Base-by-base conservation (phyloP, 1,140 invertebrate genomes). In the Diachasma alloeum region DNA sequence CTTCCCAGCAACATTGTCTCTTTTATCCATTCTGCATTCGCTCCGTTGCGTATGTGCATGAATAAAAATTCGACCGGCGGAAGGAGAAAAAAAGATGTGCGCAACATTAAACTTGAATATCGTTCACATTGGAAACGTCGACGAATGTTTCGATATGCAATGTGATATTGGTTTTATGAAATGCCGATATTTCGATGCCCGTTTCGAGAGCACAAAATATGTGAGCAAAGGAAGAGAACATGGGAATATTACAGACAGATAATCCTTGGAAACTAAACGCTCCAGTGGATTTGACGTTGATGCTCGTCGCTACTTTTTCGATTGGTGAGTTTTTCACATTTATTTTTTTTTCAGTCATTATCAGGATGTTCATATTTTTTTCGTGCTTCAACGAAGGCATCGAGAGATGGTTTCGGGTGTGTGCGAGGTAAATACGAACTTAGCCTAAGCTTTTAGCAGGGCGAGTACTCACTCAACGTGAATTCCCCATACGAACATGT, bases 391-490 rank as follows among this genome's bases (percentile, higher is more conserved):
- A 44, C 44, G 24, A 75, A 75, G 74, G 68, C 53, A 76, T 56
- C 78, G 80, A 81, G 81, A 82, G 81, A 83, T 77, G 77, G 44
- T 63, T 82, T 83, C 80, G 81, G 81, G 81, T 83, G 82, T 85
- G 84, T 83, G 81, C 87, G 84, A 88, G 84, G 83, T 86, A 86
- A 84, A 87, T 83, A 83, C 81, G 79, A 86, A 87, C 87, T 90
- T 88, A 89, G 82, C 83, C 85, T 87, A 87, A 87, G 84, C 86
- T 85, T 87, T 82, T 37, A 68, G 83, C 84, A 82, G 81, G 77
- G 81, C 85, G 86, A 88, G 82, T 87, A 85, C 86, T 85, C 85
- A 84, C 85, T 86, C 84, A 82, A 83, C 82, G 81, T 80, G 56
- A 72, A 81, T 82, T 80, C 82, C 84, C 82, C 80, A 26, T 26